Base-by-base conservation (phyloP, 1,140 invertebrate species). In the Mactra quadrangularis region DNA sequence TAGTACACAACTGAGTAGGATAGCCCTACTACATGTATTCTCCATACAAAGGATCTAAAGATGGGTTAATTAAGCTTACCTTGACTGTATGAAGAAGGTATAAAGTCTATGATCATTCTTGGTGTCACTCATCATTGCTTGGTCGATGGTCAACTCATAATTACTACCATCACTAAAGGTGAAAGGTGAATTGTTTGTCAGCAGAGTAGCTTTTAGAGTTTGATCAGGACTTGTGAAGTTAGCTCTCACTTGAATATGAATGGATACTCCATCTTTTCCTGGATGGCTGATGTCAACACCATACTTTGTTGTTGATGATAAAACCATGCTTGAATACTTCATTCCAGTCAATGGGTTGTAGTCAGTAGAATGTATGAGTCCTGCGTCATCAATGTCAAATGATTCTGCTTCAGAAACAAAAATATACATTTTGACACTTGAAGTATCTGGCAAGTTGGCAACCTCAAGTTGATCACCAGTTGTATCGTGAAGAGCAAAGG, bases 51-150 rank as follows among this genome's bases (percentile, higher is more conserved):
- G n/a, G n/a, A n/a, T n/a, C n/a, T n/a, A n/a, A n/a, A n/a, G n/a
- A n/a, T n/a, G n/a, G n/a, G n/a, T n/a, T n/a, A n/a, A n/a, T n/a
- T n/a, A n/a, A 64, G 31, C 71, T 79, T 84, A 90, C 89, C 72
- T 82, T 35, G 57, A 22, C 64, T 60, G 60, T 9, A 88, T 75
- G 71, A 87, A 91, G 76, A 91, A 87, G 4, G 90, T 91, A 68
- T 89, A 91, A 0, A 78, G 38, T 25, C 83, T 75, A 62, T 91
- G 89, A 59, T 90, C 86, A 66, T 45, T 9, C 41, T 76, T n/a
- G 25, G 33, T 25, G 33, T 60, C 41, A 35, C 60, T 53, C 59
- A 84, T 71, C 62, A 76, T 71, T n/a, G 47, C 76, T 38, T 27
- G 1, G 27, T 52, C 29, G 82, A 45, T 3, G 38, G 33, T 13